A percentile compares a stretch with the other conserved stretches of the same genome.
phyloP scores from a whole-genome alignment of 2,888 invertebrate species.

The Microctonus brassicae region DNA sequence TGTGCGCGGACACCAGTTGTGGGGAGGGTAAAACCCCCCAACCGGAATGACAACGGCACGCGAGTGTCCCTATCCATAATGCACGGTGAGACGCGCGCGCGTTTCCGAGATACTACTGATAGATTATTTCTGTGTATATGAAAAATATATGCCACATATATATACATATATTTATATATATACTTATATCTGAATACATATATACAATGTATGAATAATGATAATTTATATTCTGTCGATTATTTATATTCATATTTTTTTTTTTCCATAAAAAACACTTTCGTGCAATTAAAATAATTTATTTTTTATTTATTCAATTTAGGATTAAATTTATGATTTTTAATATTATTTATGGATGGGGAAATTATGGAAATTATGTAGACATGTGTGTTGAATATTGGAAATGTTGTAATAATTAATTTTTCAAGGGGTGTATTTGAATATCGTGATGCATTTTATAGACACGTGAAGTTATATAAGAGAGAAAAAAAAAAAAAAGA shows the following conservation, averaged over 20 bases:
- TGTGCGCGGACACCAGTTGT: not conserved
- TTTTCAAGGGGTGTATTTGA: not conserved
- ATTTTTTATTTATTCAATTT: not conserved
- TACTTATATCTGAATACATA: too few species aligned
- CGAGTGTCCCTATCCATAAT: slow-evolving; percentile 65
- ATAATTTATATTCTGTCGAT: too few species aligned
- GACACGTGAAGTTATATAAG: not conserved
- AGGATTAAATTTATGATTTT: not conserved
- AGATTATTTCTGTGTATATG: slow-evolving; percentile 63
- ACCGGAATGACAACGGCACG: slow-evolving; percentile 57
- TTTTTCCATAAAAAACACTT: too few species aligned
- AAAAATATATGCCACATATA: slow-evolving; percentile 21
- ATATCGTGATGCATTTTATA: not conserved
- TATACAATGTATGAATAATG: too few species aligned
- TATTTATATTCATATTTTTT: too few species aligned
- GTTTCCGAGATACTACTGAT: slow-evolving; percentile 59
- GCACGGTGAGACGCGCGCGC: slow-evolving; percentile 55
- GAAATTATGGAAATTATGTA: not conserved
- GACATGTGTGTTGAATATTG: not conserved
- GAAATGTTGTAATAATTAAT: not conserved
- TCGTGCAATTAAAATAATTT: too few species aligned
- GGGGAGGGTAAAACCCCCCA: not conserved
- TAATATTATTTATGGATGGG: not conserved
- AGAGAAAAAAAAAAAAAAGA: slow-evolving; percentile 3
- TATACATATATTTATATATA: too few species aligned